phyloP scores from a whole-genome alignment of 1,140 invertebrate species.

The Holotrichia oblita region DNA sequence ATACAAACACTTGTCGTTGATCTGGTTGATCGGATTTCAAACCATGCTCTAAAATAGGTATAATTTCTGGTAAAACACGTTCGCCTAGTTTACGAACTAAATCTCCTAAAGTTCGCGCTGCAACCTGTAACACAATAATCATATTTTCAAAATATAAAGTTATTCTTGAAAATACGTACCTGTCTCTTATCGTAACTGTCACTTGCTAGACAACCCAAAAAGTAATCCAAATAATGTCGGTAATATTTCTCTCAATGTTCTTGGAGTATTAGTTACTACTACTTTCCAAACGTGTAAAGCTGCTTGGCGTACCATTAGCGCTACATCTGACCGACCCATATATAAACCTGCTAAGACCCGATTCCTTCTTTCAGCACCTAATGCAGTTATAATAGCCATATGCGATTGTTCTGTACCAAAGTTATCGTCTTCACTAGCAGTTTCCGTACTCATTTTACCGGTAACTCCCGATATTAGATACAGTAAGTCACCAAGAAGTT shows the following conservation, averaged over 20 bases:
- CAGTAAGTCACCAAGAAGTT: constrained; percentile 94
- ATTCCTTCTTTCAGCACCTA: constrained; percentile 91
- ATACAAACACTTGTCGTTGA: constrained; percentile 97
- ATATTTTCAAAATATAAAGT: background rate
- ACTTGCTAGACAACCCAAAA: constrained; percentile 91
- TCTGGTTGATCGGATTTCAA: constrained; percentile 90
- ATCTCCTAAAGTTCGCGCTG: constrained; percentile 95
- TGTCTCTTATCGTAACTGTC: constrained; percentile 96
- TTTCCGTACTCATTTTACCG: constrained; percentile 99
- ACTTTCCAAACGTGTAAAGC: constrained; percentile 98
- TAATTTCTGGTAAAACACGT: constrained; percentile 96
- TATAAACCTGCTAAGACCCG: constrained; percentile 95
- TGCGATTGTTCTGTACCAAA: constrained; percentile 98
- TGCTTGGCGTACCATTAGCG: constrained; percentile 95
- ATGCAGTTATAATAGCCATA: constrained; percentile 85
- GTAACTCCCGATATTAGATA: constrained; percentile 97
- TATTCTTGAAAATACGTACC: constrained; percentile 58
- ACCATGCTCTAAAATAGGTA: constrained; percentile 95
- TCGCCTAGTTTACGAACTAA: constrained; percentile 97
- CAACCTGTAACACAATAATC: constrained; percentile 70
- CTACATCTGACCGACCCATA: constrained; percentile 97
- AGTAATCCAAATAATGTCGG: constrained; percentile 93
- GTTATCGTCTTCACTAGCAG: constrained; percentile 97
- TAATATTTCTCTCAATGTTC: constrained; percentile 94
- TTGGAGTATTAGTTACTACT: constrained; percentile 95